Percentiles rank a stretch among this genome's conserved stretches.
Evolutionary conservation across 2,888 invertebrate genomes (phyloP).

Genomic region (Aelia acuminata): DNA sequence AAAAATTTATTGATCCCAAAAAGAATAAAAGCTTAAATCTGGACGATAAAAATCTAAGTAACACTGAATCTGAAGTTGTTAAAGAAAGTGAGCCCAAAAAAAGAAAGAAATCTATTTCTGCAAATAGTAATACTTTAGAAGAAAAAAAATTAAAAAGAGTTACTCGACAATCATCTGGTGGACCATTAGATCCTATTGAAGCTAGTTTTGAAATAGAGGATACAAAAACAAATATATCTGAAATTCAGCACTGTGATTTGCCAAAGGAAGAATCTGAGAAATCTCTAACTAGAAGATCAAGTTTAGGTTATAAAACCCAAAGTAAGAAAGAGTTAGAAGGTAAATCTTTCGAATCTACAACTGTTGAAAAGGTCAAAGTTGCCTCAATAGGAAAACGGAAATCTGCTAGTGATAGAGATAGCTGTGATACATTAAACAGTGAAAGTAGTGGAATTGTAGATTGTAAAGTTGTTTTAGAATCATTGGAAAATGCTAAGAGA

Average conservation of each 20-base stretch:
- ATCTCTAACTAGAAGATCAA: slow-evolving; percentile 36
- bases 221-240: not conserved
- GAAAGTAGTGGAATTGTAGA: slow-evolving; percentile 48
- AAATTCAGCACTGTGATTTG: not conserved
- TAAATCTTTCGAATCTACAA: not conserved
- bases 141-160: slow-evolving; percentile 46
- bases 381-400: slow-evolving; percentile 44
- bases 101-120: not conserved
- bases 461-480: slow-evolving; percentile 52
- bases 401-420: slow-evolving; percentile 53
- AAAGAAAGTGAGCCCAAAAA: slow-evolving; percentile 14
- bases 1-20: not conserved
- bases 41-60: not conserved
- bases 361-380: slow-evolving; percentile 26
- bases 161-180: slow-evolving; percentile 25
- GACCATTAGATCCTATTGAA: not conserved
- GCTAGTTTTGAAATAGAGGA: not conserved
- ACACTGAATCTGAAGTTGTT: not conserved
- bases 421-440: slow-evolving; percentile 42
- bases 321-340: slow-evolving; percentile 24
- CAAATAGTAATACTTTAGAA: not conserved
- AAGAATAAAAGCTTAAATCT: not conserved
- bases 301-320: not conserved
- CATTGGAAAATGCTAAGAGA: not conserved
- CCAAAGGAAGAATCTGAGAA: not conserved